Evolutionary conservation across 2,113 vertebrate genomes (phyloP).

Genomic region (Aegypius monachus): DNA sequence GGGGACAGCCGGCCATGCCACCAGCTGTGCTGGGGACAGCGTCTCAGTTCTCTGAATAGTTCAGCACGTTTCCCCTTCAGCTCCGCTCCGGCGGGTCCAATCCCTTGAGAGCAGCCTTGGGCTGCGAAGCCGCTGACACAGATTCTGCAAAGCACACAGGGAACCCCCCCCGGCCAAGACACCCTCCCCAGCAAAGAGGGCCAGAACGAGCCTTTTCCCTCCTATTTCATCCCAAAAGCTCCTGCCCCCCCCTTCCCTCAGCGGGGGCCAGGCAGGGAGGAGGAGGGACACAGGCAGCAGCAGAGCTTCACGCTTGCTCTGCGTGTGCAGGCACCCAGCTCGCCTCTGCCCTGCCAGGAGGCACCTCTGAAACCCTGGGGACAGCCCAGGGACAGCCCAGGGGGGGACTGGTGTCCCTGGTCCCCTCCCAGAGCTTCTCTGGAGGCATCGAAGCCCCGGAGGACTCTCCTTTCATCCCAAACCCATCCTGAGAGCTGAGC

Average conservation of each 20-base stretch:
- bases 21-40: fast-evolving
- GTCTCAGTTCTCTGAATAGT: not conserved
- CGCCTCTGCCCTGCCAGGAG: not conserved
- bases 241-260: not conserved
- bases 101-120: not conserved
- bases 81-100: fast-evolving
- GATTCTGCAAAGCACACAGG: not conserved
- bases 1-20: not conserved
- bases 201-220: not conserved
- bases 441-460: fast-evolving
- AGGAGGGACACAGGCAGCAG: not conserved
- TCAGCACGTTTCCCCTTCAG: not conserved
- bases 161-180: not conserved
- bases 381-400: not conserved
- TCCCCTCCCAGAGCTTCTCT: too few relatives aligned
- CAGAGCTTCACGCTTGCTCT: not conserved
- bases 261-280: not conserved
- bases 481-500: not conserved
- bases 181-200: not conserved
- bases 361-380: not conserved
- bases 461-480: not conserved
- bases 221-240: not conserved
- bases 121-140: not conserved
- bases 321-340: fast-evolving
- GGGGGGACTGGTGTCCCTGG: fast-evolving